phyloP scores from a whole-genome alignment of 2,113 vertebrate species.

The Paracanthobrama guichenoti region DNA sequence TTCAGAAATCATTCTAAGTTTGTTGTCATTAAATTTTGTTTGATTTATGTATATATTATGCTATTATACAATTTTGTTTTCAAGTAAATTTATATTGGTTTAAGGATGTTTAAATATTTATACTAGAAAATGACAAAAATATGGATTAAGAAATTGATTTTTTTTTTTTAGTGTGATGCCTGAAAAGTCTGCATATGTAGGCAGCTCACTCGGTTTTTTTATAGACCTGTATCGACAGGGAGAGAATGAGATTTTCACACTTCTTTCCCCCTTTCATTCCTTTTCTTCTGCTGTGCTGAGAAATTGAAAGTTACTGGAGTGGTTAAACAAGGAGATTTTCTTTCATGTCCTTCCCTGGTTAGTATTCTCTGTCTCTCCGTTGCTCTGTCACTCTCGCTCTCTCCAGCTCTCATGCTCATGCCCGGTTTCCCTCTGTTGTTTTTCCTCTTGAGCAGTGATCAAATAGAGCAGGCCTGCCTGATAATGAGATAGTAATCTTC shows the following conservation, averaged over 20 bases:
- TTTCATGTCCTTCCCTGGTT: conserved; percentile 35
- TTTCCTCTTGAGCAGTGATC: conserved; percentile 61
- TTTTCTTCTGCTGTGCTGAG: conserved; percentile 31
- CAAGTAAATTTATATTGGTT: neutral
- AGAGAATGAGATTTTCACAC: conserved; percentile 10
- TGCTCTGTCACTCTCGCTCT: conserved; percentile 46
- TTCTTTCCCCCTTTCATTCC: conserved; percentile 6
- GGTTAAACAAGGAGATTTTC: conserved; percentile 31
- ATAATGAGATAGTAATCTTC: conserved; percentile 59
- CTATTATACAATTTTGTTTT: neutral
- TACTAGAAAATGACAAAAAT: neutral
- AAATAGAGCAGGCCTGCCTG: conserved; percentile 61
- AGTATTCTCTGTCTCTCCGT: conserved; percentile 43
- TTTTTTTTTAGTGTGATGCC: neutral
- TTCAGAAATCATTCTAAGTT: neutral
- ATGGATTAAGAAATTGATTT: neutral
- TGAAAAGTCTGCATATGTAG: neutral
- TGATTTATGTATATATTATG: neutral
- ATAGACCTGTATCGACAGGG: neutral
- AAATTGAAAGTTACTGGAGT: conserved; percentile 39
- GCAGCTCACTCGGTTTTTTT: neutral
- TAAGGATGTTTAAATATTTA: neutral
- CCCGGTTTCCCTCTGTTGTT: conserved; percentile 47
- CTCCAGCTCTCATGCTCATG: conserved; percentile 31
- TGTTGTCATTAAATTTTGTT: neutral